A percentile compares a stretch with the other conserved stretches of the same genome.
Evolutionary conservation across 2,797 vertebrate genomes (phyloP).

Genomic region (Dermochelys coriacea): DNA sequence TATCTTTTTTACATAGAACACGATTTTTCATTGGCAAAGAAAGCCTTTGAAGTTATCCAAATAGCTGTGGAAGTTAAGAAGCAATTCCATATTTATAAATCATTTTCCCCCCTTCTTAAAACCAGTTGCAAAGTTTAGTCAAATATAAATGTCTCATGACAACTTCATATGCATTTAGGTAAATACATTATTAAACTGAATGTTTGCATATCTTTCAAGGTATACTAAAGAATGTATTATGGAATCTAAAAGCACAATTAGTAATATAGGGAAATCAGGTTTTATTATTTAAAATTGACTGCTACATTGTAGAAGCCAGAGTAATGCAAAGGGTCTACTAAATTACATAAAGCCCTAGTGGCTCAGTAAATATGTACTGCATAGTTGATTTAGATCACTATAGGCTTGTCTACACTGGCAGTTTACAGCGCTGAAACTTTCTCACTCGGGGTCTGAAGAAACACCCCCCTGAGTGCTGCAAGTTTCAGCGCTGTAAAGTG

Average conservation of each 20-base stretch:
- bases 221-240: background rate
- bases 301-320: rapidly evolving
- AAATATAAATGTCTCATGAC: background rate
- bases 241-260: background rate
- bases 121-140: background rate
- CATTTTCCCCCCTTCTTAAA: background rate
- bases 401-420: too few species aligned
- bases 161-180: background rate
- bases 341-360: background rate
- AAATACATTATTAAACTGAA: background rate
- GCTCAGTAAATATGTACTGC: background rate
- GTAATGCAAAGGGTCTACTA: rapidly evolving
- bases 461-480: too few species aligned
- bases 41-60: slow-evolving; percentile 55
- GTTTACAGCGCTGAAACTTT: too few species aligned
- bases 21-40: background rate
- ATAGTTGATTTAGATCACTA: background rate
- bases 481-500: too few species aligned
- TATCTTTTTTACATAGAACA: background rate
- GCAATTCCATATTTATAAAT: background rate
- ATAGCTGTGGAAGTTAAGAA: slow-evolving; percentile 60
- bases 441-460: too few species aligned
- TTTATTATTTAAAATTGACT: background rate
- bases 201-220: background rate
- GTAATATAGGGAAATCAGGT: background rate